These are phyloP conservation scores for Sardina pilchardus DNA, from an alignment of 2,113 vertebrate genomes.

Conservation along the genomic window DNA sequence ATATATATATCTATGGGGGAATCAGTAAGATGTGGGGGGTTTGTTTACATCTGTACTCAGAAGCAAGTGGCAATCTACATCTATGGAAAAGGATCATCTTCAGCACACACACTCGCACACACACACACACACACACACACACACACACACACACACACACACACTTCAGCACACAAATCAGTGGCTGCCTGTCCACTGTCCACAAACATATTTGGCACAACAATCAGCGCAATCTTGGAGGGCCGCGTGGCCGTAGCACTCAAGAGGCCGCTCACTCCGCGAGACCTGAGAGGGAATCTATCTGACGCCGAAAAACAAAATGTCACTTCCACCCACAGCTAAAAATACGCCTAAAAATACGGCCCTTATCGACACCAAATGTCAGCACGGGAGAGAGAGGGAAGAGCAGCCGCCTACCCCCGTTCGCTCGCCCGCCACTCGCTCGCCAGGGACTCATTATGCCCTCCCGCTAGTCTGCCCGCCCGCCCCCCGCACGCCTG, in stretches of 20 bases:
- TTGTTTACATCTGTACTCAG: too few species aligned
- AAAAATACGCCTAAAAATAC: slow-evolving; percentile 53
- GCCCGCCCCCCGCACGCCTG: too few species aligned
- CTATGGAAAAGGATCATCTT: too few species aligned
- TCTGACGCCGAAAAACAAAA: slow-evolving; percentile 29
- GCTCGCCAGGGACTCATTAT: background rate
- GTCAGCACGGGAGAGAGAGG: slow-evolving; percentile 28
- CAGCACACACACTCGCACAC: too few species aligned
- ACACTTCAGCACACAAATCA: background rate
- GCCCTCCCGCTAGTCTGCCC: background rate
- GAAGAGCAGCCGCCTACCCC: background rate
- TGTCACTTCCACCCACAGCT: slow-evolving; percentile 31
- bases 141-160: background rate
- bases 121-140: background rate
- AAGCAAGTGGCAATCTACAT: too few species aligned
- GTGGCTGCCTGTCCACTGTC: background rate
- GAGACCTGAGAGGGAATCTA: background rate
- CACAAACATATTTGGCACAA: background rate
- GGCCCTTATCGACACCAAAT: slow-evolving; percentile 39
- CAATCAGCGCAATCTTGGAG: background rate
- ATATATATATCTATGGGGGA: too few species aligned
- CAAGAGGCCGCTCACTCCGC: background rate
- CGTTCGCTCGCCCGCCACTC: background rate
- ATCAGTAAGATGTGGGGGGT: too few species aligned
- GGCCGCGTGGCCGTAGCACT: background rate